Evolutionary conservation across 2,113 vertebrate genomes (phyloP).

Genomic region (Dunckerocampus dactyliophorus): DNA sequence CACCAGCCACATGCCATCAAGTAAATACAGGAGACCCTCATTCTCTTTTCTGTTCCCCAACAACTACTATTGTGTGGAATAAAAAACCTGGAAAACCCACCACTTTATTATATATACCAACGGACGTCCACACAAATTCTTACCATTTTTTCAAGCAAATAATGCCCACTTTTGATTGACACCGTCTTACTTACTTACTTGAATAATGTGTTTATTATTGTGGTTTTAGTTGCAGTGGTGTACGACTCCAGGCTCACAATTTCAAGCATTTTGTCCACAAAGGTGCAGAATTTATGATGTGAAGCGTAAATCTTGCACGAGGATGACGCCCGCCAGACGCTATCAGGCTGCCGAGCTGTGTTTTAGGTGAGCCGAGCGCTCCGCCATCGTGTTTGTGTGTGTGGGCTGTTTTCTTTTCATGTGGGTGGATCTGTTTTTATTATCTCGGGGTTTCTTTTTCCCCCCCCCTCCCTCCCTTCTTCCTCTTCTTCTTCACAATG

Average conservation of each 20-base stretch:
- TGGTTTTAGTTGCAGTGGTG: too few relatives aligned
- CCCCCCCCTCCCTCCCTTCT: constrained; percentile 39
- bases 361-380: constrained; percentile 44
- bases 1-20: background rate
- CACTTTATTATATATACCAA: too few relatives aligned
- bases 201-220: background rate
- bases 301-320: constrained; percentile 69
- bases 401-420: constrained; percentile 61
- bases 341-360: constrained; percentile 28
- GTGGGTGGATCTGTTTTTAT: constrained; percentile 66
- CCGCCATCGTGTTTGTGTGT: constrained; percentile 53
- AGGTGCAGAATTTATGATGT: constrained; percentile 68
- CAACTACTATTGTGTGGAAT: too few relatives aligned
- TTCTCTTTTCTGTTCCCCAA: background rate
- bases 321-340: constrained; percentile 52
- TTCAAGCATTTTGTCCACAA: constrained; percentile 63
- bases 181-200: background rate
- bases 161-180: background rate
- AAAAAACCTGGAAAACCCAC: too few relatives aligned
- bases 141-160: background rate
- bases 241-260: constrained; percentile 25
- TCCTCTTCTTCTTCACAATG: constrained; percentile 60
- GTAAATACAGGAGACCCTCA: background rate
- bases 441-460: constrained; percentile 1
- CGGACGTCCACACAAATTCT: background rate